A percentile compares a stretch with the other conserved stretches of the same genome.
Evolutionary conservation across 1,140 invertebrate genomes (phyloP).

Genomic region (Drosophila ambigua): DNA sequence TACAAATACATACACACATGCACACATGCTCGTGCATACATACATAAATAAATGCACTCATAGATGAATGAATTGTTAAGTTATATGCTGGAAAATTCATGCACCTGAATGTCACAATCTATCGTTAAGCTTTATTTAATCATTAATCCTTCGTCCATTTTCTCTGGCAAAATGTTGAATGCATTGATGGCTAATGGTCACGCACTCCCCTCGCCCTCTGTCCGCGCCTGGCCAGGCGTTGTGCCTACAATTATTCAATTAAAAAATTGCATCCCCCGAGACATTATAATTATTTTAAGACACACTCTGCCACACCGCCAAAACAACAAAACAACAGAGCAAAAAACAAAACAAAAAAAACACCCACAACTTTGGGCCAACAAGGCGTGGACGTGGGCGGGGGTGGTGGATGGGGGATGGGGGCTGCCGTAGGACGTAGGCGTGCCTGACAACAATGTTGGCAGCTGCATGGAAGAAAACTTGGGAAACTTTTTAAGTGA

Average conservation of each 20-base stretch:
- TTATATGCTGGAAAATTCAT: no score
- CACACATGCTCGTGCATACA: no score
- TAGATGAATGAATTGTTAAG: no score
- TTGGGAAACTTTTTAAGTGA: conserved; percentile 78
- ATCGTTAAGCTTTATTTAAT: no score
- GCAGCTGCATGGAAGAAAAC: conserved; percentile 73
- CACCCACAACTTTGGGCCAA: conserved; percentile 28
- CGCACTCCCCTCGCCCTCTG: neutral
- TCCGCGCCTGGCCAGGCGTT: conserved; percentile 2
- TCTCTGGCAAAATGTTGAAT: no score
- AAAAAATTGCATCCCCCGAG: conserved; percentile 31
- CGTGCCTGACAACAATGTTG: conserved; percentile 76
- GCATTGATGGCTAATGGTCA: neutral
- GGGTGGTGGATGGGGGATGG: conserved; percentile 1
- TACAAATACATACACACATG: no score
- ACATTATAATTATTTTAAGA: conserved; percentile 65
- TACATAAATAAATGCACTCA: no score
- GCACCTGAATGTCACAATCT: no score
- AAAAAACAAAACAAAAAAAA: neutral
- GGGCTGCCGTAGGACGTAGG: conserved; percentile 11
- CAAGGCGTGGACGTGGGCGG: conserved; percentile 5
- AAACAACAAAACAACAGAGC: neutral
- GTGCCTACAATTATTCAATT: conserved; percentile 50
- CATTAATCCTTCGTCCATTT: no score
- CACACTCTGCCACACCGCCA: conserved; percentile 1